Percentiles rank a stretch among this genome's conserved stretches.
Conservation (phyloP, 2,113 vertebrate genomes). For the Dermatemys mawii region DNA sequence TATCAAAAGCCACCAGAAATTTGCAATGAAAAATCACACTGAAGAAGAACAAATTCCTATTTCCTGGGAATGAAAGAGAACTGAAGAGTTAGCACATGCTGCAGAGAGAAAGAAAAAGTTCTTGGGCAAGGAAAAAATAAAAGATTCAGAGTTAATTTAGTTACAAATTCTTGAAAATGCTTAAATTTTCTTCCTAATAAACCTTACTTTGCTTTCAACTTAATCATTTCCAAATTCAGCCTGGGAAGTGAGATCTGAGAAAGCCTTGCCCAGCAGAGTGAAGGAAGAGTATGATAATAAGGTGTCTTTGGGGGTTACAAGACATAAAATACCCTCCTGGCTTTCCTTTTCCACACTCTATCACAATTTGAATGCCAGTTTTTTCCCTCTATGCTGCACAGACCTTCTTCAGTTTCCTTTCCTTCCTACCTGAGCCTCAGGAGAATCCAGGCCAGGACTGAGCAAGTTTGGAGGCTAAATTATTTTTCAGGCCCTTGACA, state of each 20-base stretch:
- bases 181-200: background rate
- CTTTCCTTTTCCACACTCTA: background rate
- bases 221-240: background rate
- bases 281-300: background rate
- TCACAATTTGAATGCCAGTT: background rate
- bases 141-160: background rate
- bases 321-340: background rate
- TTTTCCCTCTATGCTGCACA: background rate
- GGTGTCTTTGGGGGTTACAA: background rate
- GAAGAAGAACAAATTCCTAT: background rate
- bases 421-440: background rate
- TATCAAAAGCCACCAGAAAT: background rate
- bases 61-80: background rate
- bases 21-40: background rate
- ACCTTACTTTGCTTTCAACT: background rate
- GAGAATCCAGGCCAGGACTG: background rate
- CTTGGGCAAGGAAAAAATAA: background rate
- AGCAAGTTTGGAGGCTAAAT: background rate
- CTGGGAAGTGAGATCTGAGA: background rate
- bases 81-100: background rate
- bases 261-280: background rate
- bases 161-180: background rate
- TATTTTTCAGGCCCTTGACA: background rate
- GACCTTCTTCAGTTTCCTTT: background rate
- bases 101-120: background rate